Evolutionary conservation across 2,888 invertebrate genomes (phyloP), one percentile per base, ranked within the genome.

Genomic region (Eupithecia inturbata): DNA sequence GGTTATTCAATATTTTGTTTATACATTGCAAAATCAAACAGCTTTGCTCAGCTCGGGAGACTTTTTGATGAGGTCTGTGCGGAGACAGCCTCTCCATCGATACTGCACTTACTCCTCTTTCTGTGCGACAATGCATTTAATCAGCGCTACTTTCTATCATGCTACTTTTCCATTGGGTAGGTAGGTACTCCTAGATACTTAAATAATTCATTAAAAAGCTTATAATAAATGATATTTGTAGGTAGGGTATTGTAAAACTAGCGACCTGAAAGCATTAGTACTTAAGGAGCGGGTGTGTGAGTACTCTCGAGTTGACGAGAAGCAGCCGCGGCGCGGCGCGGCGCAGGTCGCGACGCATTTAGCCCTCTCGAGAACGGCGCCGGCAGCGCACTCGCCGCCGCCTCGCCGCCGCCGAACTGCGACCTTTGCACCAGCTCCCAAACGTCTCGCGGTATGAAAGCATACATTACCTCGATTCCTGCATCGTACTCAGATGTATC

Each of bases 361-460:
- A 87, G 89, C 84, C 81, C 88, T 90, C 89, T 91, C 82, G 89
- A 90, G 88, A 81, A 19, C 63, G 63, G 63, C 63, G 76, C 64
- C 69, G 66, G 78, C 79, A 81, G 79, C 80, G 79, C 79, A 16
- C 45, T n/a, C 22, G n/a, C 45, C 45, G 19, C n/a, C 78, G 75
- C 64, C 68, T 7, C 45, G 45, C 45, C 45, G 19, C 16, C 78
- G 76, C 64, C 69, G 66, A 62, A 63, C 63, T 72, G 53, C 28
- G 72, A 70, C 71, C 75, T 72, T 63, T 67, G 19, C 26, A 26
- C 57, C 53, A 26, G 36, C 62, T 63, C 45, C 62, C 60, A 3
- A 57, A 57, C 26, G 16, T 60, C 28, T 16, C 26, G 60, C 26
- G 1, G 28, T 28, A 28, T 16, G 60, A 60, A 60, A n/a, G n/a